Conservation (phyloP, 1,140 invertebrate species). For the Monomorium pharaonis region DNA sequence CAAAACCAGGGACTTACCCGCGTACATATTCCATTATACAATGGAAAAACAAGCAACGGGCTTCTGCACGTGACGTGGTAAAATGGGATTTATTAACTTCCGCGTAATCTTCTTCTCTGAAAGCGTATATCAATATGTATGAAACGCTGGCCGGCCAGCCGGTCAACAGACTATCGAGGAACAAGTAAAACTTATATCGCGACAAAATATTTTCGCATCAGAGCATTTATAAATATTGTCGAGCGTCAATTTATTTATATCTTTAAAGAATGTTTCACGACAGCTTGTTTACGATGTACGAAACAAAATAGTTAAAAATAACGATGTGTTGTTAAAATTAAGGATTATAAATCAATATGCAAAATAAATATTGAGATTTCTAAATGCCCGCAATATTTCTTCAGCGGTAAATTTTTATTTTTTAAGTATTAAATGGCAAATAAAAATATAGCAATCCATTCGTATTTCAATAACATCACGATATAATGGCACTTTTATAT, state of each 20-base stretch:
- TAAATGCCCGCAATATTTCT: neutral
- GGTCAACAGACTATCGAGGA: neutral
- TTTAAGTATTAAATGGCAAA: neutral
- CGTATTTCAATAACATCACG: neutral
- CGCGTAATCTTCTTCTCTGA: constrained; percentile 53
- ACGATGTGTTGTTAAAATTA: neutral
- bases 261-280: neutral
- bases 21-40: constrained; percentile 66
- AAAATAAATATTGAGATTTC: neutral
- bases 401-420: neutral
- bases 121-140: constrained; percentile 49
- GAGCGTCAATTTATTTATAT: neutral
- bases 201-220: constrained; percentile 5
- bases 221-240: neutral
- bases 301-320: neutral
- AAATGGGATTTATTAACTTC: constrained; percentile 68
- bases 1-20: constrained; percentile 58
- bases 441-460: neutral
- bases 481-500: neutral
- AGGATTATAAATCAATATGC: neutral
- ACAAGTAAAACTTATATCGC: neutral
- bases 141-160: neutral
- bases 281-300: neutral
- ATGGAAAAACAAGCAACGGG: constrained; percentile 58
- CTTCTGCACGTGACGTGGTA: constrained; percentile 60